Conservation (phyloP, 2,113 vertebrate genomes). For the Cyrtonyx montezumae region DNA sequence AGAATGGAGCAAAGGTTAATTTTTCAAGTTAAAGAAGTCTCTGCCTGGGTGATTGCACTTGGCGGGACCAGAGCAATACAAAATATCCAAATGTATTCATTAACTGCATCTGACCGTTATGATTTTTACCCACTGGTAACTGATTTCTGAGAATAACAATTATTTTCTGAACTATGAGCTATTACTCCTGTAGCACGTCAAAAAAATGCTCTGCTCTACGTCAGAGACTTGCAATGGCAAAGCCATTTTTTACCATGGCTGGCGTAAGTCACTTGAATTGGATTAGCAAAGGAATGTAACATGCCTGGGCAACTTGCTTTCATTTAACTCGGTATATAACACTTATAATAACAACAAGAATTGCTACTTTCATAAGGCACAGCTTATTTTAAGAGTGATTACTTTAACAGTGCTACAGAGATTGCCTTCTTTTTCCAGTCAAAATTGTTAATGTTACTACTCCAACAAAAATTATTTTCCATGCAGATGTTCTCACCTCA, state of each 20-base stretch:
- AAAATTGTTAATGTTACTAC: neutral
- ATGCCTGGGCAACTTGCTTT: neutral
- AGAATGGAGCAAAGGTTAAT: conserved; percentile 43
- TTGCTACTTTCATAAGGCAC: neutral
- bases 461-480: neutral
- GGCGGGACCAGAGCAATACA: conserved; percentile 28
- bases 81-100: conserved; percentile 41
- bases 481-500: neutral
- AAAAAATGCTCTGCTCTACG: neutral
- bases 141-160: neutral
- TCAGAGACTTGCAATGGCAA: neutral
- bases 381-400: neutral
- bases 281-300: neutral
- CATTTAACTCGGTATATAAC: neutral
- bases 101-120: neutral
- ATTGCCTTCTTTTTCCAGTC: neutral
- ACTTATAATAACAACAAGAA: neutral
- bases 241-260: conserved; percentile 62
- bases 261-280: neutral
- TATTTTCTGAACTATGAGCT: neutral
- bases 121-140: conserved; percentile 18
- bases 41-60: conserved; percentile 14
- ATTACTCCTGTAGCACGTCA: neutral
- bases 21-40: conserved; percentile 2
- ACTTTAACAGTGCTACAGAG: neutral